Conservation (phyloP, 2,888 invertebrate genomes). For the Phytoseiulus persimilis region DNA sequence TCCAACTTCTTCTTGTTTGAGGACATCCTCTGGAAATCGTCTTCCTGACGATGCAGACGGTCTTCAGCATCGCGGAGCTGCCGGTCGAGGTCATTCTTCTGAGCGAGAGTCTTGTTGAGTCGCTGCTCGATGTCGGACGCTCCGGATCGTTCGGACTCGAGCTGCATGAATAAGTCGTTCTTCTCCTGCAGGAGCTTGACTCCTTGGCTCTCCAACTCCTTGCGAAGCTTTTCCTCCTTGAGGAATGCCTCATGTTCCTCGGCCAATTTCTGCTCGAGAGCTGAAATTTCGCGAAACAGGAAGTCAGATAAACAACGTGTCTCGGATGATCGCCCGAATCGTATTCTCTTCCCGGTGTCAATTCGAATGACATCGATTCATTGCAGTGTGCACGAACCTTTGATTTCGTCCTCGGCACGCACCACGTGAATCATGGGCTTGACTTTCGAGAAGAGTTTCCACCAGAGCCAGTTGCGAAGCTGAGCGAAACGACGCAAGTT, state of each 20-base stretch:
- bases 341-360: neutral
- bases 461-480: slow-evolving; percentile 99
- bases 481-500: slow-evolving; percentile 99
- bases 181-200: slow-evolving; percentile 87
- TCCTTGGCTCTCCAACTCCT: slow-evolving; percentile 89
- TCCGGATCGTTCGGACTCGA: slow-evolving; percentile 89
- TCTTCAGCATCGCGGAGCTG: slow-evolving; percentile 93
- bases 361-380: neutral
- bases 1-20: slow-evolving; percentile 94
- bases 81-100: slow-evolving; percentile 90
- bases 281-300: slow-evolving; percentile 49
- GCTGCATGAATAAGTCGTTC: slow-evolving; percentile 72
- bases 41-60: slow-evolving; percentile 91
- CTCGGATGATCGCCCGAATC: neutral
- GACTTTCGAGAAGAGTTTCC: slow-evolving; percentile 99
- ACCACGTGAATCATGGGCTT: slow-evolving; percentile 98
- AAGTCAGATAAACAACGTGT: neutral
- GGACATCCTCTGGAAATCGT: slow-evolving; percentile 86
- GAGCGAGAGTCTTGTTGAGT: slow-evolving; percentile 81
- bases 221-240: slow-evolving; percentile 89
- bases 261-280: slow-evolving; percentile 90
- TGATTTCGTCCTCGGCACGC: slow-evolving; percentile 97
- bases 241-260: slow-evolving; percentile 89
- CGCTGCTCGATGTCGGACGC: slow-evolving; percentile 86
- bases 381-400: slow-evolving; percentile 50